Evolutionary conservation across 2,888 invertebrate genomes (phyloP), one percentile per base, ranked within the genome.

Genomic region (Neuroscelio doddi): DNA sequence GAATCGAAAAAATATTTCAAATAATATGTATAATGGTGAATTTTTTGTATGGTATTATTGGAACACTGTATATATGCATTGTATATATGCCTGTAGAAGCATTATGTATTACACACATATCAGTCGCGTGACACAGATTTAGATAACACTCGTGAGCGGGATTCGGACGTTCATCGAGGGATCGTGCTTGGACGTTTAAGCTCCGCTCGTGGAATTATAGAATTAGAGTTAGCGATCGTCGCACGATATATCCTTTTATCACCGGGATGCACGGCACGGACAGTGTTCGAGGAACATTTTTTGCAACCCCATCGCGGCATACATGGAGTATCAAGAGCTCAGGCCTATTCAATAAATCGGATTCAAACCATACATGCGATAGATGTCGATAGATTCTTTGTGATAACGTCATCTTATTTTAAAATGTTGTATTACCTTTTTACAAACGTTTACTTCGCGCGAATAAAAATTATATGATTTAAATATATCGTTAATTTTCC

Each of bases 101-200:
- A 51, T 56, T 63, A 57, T 42, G 52, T 57, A 56, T 52, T 57
- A 57, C 63, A 57, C 44, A 57, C 63, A 56, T 63, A 63, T 63
- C 63, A 41, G 71, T 68, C 74, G 76, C 72, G 71, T 72, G 77
- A 76, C 77, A 74, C 74, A 75, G 74, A 77, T 77, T 74, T 73
- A 74, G 77, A 77, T 76, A 77, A 77, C 74, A 73, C 64, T 56
- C 62, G 53, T 53, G 64, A 64, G 57, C 57, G 57, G 64, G 57
- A 64, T 64, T 58, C 53, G 53, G 61, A 44, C 56, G 49, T 59
- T 56, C 55, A 56, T 64, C 55, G 50, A 59, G 55, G 55, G 64
- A 58, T 64, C 55, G 64, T 58, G 58, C 51, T 59, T 42, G 53
- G 68, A 52, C 66, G 70, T 64, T 76, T 74, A 75, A 70, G 70